These are phyloP conservation scores for Melolontha melolontha DNA, from an alignment of 2,888 invertebrate species.

Conservation along the genomic window DNA sequence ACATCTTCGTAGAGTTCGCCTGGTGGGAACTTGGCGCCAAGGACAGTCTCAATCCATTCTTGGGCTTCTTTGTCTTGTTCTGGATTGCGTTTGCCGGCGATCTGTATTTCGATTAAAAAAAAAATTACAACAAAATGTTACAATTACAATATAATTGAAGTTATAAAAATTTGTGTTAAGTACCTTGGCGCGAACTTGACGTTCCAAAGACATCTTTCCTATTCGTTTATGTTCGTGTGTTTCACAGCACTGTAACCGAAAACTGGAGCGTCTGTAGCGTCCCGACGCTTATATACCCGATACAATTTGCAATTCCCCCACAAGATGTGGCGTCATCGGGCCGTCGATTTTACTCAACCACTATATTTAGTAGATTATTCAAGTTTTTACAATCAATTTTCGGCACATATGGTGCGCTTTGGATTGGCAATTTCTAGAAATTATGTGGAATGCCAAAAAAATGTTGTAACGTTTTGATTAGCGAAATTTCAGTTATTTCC, in stretches of 20 bases:
- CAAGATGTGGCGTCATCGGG: conserved; percentile 43
- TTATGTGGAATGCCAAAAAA: conserved; percentile 26
- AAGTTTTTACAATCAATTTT: conserved; percentile 50
- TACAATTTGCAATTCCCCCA: conserved; percentile 38
- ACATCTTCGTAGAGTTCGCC: conserved; percentile 88
- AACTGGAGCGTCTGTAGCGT: conserved; percentile 57
- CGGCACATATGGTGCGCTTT: conserved; percentile 31
- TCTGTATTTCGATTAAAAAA: conserved; percentile 65
- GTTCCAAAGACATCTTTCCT: conserved; percentile 87
- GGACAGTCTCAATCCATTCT: conserved; percentile 90
- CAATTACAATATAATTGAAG: conserved; percentile 39
- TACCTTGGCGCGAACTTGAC: conserved; percentile 92
- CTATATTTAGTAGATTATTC: conserved; percentile 64
- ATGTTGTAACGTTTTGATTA: neutral
- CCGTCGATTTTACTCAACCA: conserved; percentile 49
- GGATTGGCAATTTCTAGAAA: conserved; percentile 36
- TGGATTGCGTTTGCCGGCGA: conserved; percentile 85
- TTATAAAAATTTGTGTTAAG: too few species aligned
- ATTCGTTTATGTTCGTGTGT: conserved; percentile 44
- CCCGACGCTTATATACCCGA: conserved; percentile 60
- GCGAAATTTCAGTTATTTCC: too few species aligned
- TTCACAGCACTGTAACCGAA: conserved; percentile 53
- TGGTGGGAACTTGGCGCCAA: conserved; percentile 89
- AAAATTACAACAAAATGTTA: conserved; percentile 43
- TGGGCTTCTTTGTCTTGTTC: conserved; percentile 89